Percentiles rank a stretch among this genome's conserved stretches.
These are phyloP conservation scores for Pantherophis vulpinus DNA, from an alignment of 2,797 vertebrate genomes.

Conservation along the genomic window DNA sequence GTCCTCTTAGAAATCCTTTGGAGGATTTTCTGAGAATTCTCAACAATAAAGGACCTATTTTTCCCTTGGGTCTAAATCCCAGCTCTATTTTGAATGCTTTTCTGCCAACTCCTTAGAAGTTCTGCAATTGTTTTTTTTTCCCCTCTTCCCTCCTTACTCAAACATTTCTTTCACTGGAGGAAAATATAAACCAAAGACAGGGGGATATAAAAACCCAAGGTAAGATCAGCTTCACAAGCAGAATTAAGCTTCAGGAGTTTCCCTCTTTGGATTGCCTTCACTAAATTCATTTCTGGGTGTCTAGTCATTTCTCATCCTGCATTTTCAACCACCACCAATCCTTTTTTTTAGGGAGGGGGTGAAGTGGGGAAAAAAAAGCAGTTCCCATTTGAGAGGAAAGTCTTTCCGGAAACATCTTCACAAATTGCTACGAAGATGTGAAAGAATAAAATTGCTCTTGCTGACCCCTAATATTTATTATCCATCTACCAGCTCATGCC, in stretches of 20 bases:
- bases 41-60: not conserved
- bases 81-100: not conserved
- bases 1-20: not conserved
- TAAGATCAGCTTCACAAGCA: not conserved
- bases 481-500: not conserved
- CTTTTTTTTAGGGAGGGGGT: not conserved
- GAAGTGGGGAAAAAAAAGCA: not conserved
- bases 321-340: not conserved
- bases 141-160: not conserved
- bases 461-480: not conserved
- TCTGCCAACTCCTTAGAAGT: not conserved
- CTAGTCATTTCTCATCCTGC: not conserved
- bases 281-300: not conserved
- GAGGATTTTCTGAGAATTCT: not conserved
- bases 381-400: not conserved
- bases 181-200: not conserved
- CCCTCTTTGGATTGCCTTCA: not conserved
- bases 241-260: not conserved
- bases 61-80: not conserved
- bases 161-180: not conserved
- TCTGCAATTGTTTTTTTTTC: not conserved
- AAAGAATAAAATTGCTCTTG: not conserved
- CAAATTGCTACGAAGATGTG: not conserved
- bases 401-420: not conserved
- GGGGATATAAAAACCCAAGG: not conserved